These are phyloP conservation scores for Ochropacha duplaris DNA, from an alignment of 2,888 invertebrate genomes.

Conservation along the genomic window DNA sequence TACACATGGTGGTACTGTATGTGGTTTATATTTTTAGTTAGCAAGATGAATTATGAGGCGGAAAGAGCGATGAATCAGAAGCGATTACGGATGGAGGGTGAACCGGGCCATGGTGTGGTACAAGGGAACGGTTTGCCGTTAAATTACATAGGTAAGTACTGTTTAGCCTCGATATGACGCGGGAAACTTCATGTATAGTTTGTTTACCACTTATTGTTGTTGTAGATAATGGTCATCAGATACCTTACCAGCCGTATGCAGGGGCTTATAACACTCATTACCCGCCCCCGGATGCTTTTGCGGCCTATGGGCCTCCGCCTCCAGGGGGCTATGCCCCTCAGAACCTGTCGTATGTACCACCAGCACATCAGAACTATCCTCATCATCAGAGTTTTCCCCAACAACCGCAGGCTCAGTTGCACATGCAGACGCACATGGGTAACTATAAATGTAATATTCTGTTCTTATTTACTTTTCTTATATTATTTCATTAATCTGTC, in stretches of 20 bases:
- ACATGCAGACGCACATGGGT: constrained; percentile 80
- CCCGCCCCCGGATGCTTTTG: constrained; percentile 77
- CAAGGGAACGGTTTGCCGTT: constrained; percentile 81
- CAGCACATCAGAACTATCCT: constrained; percentile 79
- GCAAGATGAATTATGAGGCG: constrained; percentile 81
- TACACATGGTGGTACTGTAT: constrained; percentile 40
- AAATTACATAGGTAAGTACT: constrained; percentile 74
- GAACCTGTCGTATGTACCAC: constrained; percentile 77
- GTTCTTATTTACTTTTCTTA: constrained; percentile 9
- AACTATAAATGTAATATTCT: constrained; percentile 28
- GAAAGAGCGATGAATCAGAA: constrained; percentile 82
- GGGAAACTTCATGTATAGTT: constrained; percentile 23
- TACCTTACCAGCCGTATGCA: constrained; percentile 78
- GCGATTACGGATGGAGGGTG: constrained; percentile 80
- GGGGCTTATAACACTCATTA: constrained; percentile 80
- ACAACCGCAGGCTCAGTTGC: constrained; percentile 71
- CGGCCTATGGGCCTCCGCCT: constrained; percentile 76
- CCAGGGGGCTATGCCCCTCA: constrained; percentile 77
- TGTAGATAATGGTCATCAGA: constrained; percentile 80
- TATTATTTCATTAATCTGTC: not conserved
- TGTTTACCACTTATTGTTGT: constrained; percentile 25
- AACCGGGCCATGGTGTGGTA: constrained; percentile 79
- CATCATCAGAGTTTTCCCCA: constrained; percentile 78
- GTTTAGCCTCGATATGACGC: constrained; percentile 23
- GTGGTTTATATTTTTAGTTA: constrained; percentile 72